Percentiles rank a stretch among this genome's conserved stretches.
Conservation (phyloP, 1,140 invertebrate genomes). For the Nixonia krombeini region DNA sequence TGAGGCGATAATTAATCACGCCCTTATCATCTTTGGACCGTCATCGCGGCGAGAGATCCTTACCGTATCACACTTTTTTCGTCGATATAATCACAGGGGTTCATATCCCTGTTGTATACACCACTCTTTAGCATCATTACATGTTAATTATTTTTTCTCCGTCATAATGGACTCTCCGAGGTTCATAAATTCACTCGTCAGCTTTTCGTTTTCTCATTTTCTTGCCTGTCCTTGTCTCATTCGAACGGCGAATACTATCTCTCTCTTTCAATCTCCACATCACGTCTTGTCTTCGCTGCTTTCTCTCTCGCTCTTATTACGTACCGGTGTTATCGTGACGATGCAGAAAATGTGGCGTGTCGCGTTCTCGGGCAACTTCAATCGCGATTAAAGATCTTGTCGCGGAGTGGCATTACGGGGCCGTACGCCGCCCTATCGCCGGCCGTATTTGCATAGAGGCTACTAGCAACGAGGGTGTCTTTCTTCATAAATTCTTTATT, state of each 20-base stretch:
- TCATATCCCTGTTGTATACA: conserved; percentile 20
- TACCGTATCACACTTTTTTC: conserved; percentile 2
- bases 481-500: conserved; percentile 49
- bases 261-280: conserved; percentile 26
- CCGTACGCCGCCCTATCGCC: conserved; percentile 45
- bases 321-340: conserved; percentile 56
- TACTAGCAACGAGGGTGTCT: conserved; percentile 24
- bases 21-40: background rate
- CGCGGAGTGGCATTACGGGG: conserved; percentile 61
- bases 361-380: conserved; percentile 55
- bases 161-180: conserved; percentile 28
- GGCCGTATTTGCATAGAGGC: conserved; percentile 58
- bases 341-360: conserved; percentile 58
- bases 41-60: background rate
- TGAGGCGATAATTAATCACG: background rate
- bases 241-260: conserved; percentile 14
- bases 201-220: conserved; percentile 8
- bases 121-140: conserved; percentile 30
- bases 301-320: conserved; percentile 37
- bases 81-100: conserved; percentile 26
- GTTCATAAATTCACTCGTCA: conserved; percentile 34
- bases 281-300: conserved; percentile 17
- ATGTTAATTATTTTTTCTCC: conserved; percentile 33
- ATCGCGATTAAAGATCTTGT: conserved; percentile 70
- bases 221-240: conserved; percentile 11